These are phyloP conservation scores for Drosophila niveifrons DNA, from an alignment of 2,888 invertebrate species.

Conservation along the genomic window DNA sequence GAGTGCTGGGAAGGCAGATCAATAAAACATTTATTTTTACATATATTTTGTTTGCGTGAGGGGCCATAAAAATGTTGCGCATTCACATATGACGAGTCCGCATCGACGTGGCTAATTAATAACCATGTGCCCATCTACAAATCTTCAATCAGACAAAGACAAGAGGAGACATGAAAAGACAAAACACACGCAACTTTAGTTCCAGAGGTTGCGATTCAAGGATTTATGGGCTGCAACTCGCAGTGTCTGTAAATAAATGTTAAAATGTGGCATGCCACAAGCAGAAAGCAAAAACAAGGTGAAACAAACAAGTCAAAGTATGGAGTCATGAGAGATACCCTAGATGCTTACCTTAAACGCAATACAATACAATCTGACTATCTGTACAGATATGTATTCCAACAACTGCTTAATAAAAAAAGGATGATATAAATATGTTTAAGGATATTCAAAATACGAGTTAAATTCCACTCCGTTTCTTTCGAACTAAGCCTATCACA, in stretches of 20 bases:
- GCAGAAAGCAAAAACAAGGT: conserved; percentile 3
- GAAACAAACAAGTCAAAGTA: background rate
- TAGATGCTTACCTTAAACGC: background rate
- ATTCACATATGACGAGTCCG: conserved; percentile 51
- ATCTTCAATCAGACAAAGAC: conserved; percentile 18
- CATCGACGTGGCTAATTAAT: conserved; percentile 60
- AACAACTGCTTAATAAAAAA: too few species aligned
- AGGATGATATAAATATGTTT: too few species aligned
- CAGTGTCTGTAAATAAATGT: conserved; percentile 51
- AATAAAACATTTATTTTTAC: conserved; percentile 76
- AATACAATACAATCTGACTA: too few species aligned
- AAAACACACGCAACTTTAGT: conserved; percentile 27
- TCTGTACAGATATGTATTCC: too few species aligned
- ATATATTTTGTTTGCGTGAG: conserved; percentile 38
- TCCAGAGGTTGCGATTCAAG: conserved; percentile 27
- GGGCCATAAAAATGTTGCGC: conserved; percentile 58
- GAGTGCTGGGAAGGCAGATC: conserved; percentile 43
- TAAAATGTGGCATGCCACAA: conserved; percentile 44
- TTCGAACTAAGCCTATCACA: background rate
- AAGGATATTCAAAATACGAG: too few species aligned
- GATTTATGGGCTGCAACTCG: conserved; percentile 56
- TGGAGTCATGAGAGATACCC: background rate
- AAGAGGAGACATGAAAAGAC: conserved; percentile 13
- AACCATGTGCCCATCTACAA: conserved; percentile 36
- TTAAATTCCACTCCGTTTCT: too few species aligned